phyloP scores from a whole-genome alignment of 2,113 vertebrate species.

The Cinclus cinclus region DNA sequence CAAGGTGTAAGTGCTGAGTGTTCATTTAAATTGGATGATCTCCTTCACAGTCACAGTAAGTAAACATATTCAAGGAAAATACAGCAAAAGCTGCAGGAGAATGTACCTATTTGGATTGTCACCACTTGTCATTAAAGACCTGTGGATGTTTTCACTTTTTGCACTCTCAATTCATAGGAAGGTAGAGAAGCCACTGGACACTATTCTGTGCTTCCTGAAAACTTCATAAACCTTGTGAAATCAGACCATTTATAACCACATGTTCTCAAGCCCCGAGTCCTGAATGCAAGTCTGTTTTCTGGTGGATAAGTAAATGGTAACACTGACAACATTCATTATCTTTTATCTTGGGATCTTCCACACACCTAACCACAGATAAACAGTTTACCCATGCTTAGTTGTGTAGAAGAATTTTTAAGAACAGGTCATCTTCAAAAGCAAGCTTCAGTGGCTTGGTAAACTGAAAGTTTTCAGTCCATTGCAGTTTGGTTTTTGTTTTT shows the following conservation, averaged over 20 bases:
- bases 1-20: neutral
- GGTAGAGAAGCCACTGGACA: neutral
- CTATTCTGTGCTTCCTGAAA: neutral
- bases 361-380: neutral
- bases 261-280: neutral
- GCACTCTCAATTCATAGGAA: neutral
- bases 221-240: neutral
- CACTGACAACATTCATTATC: neutral
- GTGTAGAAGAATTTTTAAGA: neutral
- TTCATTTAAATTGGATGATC: neutral
- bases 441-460: neutral
- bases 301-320: neutral
- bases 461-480: neutral
- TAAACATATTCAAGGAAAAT: neutral
- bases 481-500: neutral
- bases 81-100: neutral
- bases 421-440: neutral
- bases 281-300: neutral
- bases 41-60: neutral
- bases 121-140: neutral
- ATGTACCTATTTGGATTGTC: neutral
- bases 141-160: neutral
- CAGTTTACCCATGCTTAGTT: neutral
- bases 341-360: neutral
- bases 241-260: accelerated